Base-by-base conservation (phyloP, 2,888 invertebrate species). In the Andrena chrysosceles region DNA sequence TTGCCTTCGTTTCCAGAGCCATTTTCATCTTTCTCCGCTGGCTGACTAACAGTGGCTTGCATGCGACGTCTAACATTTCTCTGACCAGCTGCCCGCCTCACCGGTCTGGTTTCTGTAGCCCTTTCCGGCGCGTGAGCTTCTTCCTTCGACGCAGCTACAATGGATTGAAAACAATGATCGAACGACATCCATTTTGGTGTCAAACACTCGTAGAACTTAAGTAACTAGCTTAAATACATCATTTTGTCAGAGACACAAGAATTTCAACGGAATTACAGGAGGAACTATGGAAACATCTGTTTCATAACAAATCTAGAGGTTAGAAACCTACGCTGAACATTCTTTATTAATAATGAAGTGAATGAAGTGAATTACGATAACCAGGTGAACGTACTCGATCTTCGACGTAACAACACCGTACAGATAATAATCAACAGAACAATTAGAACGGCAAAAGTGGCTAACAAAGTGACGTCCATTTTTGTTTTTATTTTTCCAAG, bases 21-120 rank as follows among this genome's bases (percentile, higher is more conserved):
- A 87, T 95, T 95, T 0, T 89, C 81, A 5, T 83, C 89, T 76
- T 72, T 92, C 89, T 94, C 95, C 0, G 8, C 35, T 16, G 52
- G 81, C 0, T 69, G 13, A 52, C 88, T 94, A 95, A 95, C 95
- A 93, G 95, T 95, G 13, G 95, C 96, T 91, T 96, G 95, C 94
- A 96, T 95, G 78, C 96, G 94, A 49, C 96, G 96, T 67, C 97
- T 95, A 90, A 96, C 96, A 93, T 97, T 97, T 84, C 97, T 95
- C 4, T 96, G 96, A 48, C 96, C 96, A 90, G 96, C 97, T 0
- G 96, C 97, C 90, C 97, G 95, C 68, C 97, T 90, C 4, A 93
- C 87, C n/a, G 85, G 90, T 68, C 89, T 73, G 54, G 49, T 77
- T 26, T 68, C 77, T 16, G 23, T 60, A 2, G 16, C 49, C 31